phyloP scores from a whole-genome alignment of 2,797 vertebrate genomes.

The Pelobates cultripes region DNA sequence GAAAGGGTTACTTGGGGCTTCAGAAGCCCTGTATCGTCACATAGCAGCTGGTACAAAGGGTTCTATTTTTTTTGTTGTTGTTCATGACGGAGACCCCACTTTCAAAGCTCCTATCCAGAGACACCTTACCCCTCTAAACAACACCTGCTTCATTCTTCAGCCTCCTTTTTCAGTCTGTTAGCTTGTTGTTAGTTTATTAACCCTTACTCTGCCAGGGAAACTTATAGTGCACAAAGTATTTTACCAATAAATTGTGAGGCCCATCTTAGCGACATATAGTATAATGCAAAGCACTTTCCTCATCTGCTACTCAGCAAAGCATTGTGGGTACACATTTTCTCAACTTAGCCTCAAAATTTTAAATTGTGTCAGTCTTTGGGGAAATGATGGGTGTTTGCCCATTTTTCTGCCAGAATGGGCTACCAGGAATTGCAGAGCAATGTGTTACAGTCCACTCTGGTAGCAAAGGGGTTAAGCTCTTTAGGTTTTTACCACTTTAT shows the following conservation, averaged over 20 bases:
- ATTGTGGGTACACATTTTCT: background rate
- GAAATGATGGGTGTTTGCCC: slow-evolving; percentile 15
- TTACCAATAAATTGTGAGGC: slow-evolving; percentile 20
- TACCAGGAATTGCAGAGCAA: slow-evolving; percentile 30
- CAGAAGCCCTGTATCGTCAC: background rate
- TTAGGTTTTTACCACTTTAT: slow-evolving; percentile 53
- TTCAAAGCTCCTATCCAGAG: slow-evolving; percentile 6
- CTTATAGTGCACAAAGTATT: background rate
- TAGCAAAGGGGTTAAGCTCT: slow-evolving; percentile 13
- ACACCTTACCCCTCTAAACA: slow-evolving; percentile 13
- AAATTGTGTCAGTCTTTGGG: background rate
- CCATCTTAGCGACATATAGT: background rate
- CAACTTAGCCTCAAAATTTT: background rate
- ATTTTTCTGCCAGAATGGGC: background rate
- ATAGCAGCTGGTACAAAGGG: slow-evolving; percentile 15
- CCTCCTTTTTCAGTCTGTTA: slow-evolving; percentile 15
- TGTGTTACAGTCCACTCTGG: background rate
- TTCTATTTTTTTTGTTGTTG: background rate
- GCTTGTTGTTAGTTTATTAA: background rate
- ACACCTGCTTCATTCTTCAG: slow-evolving; percentile 29
- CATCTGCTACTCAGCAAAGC: background rate
- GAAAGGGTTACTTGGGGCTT: slow-evolving; percentile 41
- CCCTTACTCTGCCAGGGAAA: background rate
- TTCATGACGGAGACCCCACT: slow-evolving; percentile 21
- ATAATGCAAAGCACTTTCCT: background rate